Percentiles rank a stretch among this genome's conserved stretches.
These are phyloP conservation scores for Ectropis grisescens DNA, from an alignment of 1,140 invertebrate species.

Conservation along the genomic window DNA sequence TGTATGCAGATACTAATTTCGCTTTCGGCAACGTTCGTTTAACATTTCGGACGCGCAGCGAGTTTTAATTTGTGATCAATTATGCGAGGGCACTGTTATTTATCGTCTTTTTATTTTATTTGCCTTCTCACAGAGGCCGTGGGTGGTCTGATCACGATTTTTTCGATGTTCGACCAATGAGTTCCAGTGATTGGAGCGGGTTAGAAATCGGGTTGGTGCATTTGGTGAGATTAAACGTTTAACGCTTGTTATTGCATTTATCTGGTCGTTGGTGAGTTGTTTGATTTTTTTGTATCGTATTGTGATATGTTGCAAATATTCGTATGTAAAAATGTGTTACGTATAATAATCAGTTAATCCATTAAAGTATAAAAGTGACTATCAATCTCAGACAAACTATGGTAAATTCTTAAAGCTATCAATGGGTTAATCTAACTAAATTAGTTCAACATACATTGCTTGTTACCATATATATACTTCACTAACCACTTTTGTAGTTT, in stretches of 20 bases:
- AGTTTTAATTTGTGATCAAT: slow-evolving; percentile 70
- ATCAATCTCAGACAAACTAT: no score
- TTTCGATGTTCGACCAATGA: slow-evolving; percentile 48
- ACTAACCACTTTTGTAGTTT: no score
- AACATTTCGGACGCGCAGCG: slow-evolving; percentile 55
- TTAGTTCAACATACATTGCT: no score
- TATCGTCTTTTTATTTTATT: slow-evolving; percentile 68
- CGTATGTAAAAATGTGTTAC: no score
- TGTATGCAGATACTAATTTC: slow-evolving; percentile 40
- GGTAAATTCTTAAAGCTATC: no score
- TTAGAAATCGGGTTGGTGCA: slow-evolving; percentile 12
- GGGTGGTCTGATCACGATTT: slow-evolving; percentile 66
- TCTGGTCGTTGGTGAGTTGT: no score
- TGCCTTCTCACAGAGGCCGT: slow-evolving; percentile 50
- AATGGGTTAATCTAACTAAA: no score
- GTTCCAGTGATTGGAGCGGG: slow-evolving; percentile 53
- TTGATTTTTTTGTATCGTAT: no score
- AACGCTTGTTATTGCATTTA: neutral
- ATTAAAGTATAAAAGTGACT: no score
- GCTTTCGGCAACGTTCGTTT: slow-evolving; percentile 55
- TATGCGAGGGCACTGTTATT: slow-evolving; percentile 66
- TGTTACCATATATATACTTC: no score
- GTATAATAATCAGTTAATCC: no score
- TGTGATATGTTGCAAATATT: no score
- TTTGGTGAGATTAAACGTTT: neutral